phyloP scores from a whole-genome alignment of 1,140 invertebrate species.

The Heliconius eleuchia region DNA sequence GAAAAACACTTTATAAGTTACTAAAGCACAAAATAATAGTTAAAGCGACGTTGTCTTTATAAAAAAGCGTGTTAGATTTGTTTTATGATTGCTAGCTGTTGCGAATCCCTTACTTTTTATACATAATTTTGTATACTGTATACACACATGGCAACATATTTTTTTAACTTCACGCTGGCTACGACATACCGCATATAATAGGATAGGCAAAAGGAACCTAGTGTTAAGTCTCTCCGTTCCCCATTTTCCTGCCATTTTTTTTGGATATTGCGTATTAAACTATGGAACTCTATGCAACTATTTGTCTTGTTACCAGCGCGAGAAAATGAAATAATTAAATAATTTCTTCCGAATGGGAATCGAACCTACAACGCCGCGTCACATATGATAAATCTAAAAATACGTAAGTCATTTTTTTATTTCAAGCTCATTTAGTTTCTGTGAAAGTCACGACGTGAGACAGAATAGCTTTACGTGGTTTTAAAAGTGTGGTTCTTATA shows the following conservation, averaged over 20 bases:
- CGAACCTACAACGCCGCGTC: not conserved
- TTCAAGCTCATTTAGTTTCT: conserved; percentile 32
- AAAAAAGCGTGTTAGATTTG: conserved; percentile 54
- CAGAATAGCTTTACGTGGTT: conserved; percentile 14
- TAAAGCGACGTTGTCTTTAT: conserved; percentile 38
- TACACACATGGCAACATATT: not conserved
- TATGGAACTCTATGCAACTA: not conserved
- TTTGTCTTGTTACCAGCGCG: not conserved
- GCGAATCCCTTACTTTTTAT: conserved; percentile 36
- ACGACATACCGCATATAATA: not conserved
- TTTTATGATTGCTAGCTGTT: conserved; percentile 44
- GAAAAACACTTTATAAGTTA: not conserved
- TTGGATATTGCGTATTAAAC: not conserved
- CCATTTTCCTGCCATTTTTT: not conserved
- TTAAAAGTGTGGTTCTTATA: not conserved
- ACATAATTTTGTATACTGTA: not conserved
- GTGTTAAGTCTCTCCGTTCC: not conserved
- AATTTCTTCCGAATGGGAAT: not conserved
- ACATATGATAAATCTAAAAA: conserved; percentile 12
- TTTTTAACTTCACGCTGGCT: not conserved
- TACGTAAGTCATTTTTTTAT: conserved; percentile 40
- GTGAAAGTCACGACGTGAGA: conserved; percentile 35
- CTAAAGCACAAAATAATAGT: not conserved
- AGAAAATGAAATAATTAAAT: not conserved
- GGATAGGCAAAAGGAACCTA: not conserved